phyloP scores from a whole-genome alignment of 2,888 invertebrate genomes.

The Falcaria lacertinaria region DNA sequence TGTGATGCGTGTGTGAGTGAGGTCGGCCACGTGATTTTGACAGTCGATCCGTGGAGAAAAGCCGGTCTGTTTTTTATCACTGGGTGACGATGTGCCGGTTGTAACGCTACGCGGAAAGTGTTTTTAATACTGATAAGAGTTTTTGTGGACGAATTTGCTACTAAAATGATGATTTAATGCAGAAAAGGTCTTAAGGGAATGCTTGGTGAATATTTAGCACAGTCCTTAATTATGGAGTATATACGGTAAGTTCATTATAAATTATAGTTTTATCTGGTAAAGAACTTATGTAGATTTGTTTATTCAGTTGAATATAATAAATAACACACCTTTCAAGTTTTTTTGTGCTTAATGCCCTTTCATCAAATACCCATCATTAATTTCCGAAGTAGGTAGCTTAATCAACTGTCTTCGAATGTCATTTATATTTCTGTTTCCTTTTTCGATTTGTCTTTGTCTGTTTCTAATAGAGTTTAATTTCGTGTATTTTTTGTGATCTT shows the following conservation, averaged over 20 bases:
- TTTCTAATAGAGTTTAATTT: neutral
- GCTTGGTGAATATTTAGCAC: slow-evolving; percentile 39
- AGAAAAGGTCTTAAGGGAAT: slow-evolving; percentile 38
- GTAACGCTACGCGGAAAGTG: slow-evolving; percentile 49
- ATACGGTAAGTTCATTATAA: slow-evolving; percentile 56
- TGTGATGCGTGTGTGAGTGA: slow-evolving; percentile 52
- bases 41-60: slow-evolving; percentile 47
- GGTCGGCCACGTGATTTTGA: slow-evolving; percentile 72
- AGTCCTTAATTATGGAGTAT: slow-evolving; percentile 53
- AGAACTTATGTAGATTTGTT: neutral
- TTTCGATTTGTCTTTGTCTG: neutral
- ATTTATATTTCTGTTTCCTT: too few species aligned
- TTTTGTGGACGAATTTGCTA: slow-evolving; percentile 37
- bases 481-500: neutral
- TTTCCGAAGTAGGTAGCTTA: slow-evolving; percentile 4
- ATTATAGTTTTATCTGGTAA: slow-evolving; percentile 28
- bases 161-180: slow-evolving; percentile 44
- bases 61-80: slow-evolving; percentile 48
- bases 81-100: slow-evolving; percentile 37
- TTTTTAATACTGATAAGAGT: slow-evolving; percentile 42
- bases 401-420: too few species aligned
- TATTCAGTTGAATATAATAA: too few species aligned
- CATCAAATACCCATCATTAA: too few species aligned
- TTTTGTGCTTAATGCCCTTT: too few species aligned
- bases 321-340: too few species aligned